These are phyloP conservation scores for Pipistrellus pipistrellus DNA, from an alignment of 2,797 vertebrate species.

Conservation along the genomic window DNA sequence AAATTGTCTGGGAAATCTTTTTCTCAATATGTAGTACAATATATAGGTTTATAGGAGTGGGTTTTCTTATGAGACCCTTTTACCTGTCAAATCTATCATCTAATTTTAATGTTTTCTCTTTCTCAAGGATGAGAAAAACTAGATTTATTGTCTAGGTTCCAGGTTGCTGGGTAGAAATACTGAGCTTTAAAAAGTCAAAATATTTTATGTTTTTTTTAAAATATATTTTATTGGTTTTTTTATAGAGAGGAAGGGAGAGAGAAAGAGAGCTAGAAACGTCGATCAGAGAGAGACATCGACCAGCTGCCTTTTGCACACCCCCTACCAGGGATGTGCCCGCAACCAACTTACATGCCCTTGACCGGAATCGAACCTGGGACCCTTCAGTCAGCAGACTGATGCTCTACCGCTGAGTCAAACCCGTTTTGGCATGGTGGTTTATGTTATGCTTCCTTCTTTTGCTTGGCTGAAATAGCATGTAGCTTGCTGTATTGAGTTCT, in stretches of 20 bases:
- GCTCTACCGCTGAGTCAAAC: too few species aligned
- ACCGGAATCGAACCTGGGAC: too few species aligned
- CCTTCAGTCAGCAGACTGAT: too few species aligned
- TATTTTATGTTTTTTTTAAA: background rate
- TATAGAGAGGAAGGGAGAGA: too few species aligned
- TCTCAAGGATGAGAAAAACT: background rate
- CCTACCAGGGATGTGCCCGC: too few species aligned
- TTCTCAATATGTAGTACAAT: background rate
- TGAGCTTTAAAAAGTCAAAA: background rate
- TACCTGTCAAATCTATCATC: fast-evolving
- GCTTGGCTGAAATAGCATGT: background rate
- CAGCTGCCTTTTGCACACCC: too few species aligned
- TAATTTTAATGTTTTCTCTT: background rate
- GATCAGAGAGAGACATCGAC: too few species aligned
- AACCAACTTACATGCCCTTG: too few species aligned
- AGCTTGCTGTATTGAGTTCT: background rate
- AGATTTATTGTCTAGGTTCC: background rate
- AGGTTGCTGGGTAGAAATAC: background rate
- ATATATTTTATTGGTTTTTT: too few species aligned
- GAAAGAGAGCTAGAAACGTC: too few species aligned
- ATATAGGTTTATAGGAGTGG: background rate
- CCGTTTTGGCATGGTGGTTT: background rate
- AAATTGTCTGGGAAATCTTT: background rate
- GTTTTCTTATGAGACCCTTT: background rate
- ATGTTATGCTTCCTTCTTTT: background rate